Conservation (phyloP, 2,888 invertebrate species). For the Notodonta dromedarius region DNA sequence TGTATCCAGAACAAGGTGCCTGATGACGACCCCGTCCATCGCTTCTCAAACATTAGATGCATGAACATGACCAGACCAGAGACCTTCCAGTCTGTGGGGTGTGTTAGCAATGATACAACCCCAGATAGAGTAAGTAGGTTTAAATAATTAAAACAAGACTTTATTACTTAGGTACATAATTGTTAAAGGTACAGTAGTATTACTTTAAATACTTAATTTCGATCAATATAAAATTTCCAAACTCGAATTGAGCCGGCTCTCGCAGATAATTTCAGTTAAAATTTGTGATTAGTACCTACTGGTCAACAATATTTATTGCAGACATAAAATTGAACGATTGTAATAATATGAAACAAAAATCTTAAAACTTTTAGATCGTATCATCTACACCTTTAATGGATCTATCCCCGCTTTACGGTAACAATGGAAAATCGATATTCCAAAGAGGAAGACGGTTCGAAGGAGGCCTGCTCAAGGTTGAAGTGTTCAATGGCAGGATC, state of each 20-base stretch:
- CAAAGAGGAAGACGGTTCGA: conserved; percentile 40
- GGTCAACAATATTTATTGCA: no score
- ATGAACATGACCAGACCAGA: conserved; percentile 58
- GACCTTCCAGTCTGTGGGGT: conserved; percentile 55
- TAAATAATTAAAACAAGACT: no score
- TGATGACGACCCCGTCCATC: conserved; percentile 55
- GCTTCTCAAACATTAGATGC: conserved; percentile 52
- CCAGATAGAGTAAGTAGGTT: conserved; percentile 53
- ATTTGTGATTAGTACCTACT: no score
- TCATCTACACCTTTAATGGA: conserved; percentile 50
- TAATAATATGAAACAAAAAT: background rate
- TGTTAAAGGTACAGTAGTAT: no score
- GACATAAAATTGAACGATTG: no score
- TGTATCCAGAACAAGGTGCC: conserved; percentile 52
- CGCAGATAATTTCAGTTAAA: no score
- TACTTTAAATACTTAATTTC: no score
- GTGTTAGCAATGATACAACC: conserved; percentile 41
- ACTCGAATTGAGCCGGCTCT: no score
- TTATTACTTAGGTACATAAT: no score
- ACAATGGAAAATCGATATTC: conserved; percentile 22
- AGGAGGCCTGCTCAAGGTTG: conserved; percentile 51
- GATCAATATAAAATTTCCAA: no score
- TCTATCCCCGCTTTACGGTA: conserved; percentile 47
- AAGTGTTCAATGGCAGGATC: conserved; percentile 48
- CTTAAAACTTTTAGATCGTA: conserved; percentile 38